These are phyloP conservation scores for Rhopilema esculentum DNA, from an alignment of 30 jellyfish, hydroid and myxozoan species.

Conservation along the genomic window DNA sequence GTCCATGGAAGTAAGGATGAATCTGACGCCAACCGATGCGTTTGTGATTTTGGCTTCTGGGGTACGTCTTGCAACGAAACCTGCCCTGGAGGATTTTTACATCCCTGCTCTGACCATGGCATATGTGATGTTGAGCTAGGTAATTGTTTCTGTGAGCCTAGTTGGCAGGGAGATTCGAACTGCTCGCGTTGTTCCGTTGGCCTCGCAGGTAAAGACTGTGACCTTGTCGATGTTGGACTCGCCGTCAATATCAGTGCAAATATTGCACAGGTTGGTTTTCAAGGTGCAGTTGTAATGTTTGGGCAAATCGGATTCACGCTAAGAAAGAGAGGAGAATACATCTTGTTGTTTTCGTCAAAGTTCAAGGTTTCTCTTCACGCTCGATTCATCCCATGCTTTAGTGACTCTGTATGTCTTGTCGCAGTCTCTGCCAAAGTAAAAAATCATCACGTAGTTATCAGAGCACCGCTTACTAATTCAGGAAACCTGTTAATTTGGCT, in stretches of 20 bases:
- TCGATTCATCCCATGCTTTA: constrained; percentile 47
- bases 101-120: constrained; percentile 72
- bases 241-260: constrained; percentile 5
- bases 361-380: constrained; percentile 40
- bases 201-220: constrained; percentile 50
- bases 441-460: not conserved
- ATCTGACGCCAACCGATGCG: constrained; percentile 14
- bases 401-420: constrained; percentile 30
- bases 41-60: constrained; percentile 70
- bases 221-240: constrained; percentile 1
- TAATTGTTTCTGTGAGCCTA: constrained; percentile 37
- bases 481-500: constrained; percentile 44
- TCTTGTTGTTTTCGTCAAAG: constrained; percentile 41
- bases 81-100: constrained; percentile 62
- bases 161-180: constrained; percentile 53
- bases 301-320: constrained; percentile 41
- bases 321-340: constrained; percentile 26
- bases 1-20: constrained; percentile 47
- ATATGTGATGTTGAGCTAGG: constrained; percentile 57
- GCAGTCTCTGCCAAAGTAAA: constrained; percentile 27
- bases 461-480: constrained; percentile 55
- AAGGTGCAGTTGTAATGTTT: constrained; percentile 48
- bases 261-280: constrained; percentile 47
- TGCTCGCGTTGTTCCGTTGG: constrained; percentile 60
- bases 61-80: constrained; percentile 59